These are phyloP conservation scores for Ormyrus pomaceus DNA, from an alignment of 2,888 invertebrate genomes.

Conservation along the genomic window DNA sequence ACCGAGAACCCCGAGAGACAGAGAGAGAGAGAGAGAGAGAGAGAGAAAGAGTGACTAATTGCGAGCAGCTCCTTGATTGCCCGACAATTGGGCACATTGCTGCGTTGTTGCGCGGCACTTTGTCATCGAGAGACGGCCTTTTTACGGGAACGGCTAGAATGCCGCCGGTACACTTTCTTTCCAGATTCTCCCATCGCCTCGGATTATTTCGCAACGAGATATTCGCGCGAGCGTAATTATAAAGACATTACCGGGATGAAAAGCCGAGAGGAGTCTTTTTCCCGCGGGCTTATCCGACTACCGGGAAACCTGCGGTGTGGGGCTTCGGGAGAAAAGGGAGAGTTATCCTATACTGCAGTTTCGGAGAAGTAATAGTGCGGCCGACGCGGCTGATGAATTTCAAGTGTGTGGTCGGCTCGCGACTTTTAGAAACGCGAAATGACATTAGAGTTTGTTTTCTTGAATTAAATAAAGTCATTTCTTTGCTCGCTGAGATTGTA, in stretches of 20 bases:
- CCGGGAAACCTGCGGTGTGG: no score
- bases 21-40: slow-evolving; percentile 21
- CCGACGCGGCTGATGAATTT: no score
- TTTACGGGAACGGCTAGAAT: not conserved
- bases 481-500: no score
- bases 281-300: no score
- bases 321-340: no score
- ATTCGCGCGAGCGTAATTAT: slow-evolving; percentile 35
- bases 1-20: slow-evolving; percentile 10
- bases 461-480: no score
- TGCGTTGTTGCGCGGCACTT: slow-evolving; percentile 19
- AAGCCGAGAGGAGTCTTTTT: no score
- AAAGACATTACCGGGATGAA: slow-evolving; percentile 12
- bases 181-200: slow-evolving; percentile 14
- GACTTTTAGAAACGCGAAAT: no score
- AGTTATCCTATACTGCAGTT: no score
- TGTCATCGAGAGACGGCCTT: slow-evolving; percentile 26
- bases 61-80: slow-evolving; percentile 16
- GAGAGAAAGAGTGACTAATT: slow-evolving; percentile 20
- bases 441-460: no score
- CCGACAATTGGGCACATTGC: slow-evolving; percentile 30
- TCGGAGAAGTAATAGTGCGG: no score
- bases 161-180: slow-evolving; percentile 45
- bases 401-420: no score
- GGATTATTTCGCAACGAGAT: slow-evolving; percentile 29